Conservation (phyloP, 2,797 vertebrate species). For the Sebastes minor region DNA sequence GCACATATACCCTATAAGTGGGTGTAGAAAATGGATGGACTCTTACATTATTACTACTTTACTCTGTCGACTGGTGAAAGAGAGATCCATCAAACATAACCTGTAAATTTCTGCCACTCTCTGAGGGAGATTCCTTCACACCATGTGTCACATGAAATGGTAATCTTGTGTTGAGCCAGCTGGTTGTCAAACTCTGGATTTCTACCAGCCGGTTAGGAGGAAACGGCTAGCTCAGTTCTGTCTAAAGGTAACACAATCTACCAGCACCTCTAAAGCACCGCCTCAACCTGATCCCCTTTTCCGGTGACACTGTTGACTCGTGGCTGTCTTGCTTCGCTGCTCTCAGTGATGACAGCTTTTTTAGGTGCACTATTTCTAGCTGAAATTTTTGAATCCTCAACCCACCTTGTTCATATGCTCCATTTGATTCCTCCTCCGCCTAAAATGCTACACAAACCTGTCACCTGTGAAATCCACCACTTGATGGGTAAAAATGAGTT, state of each 20-base stretch:
- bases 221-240: neutral
- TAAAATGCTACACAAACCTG: neutral
- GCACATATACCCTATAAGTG: neutral
- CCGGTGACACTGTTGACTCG: constrained; percentile 42
- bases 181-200: neutral
- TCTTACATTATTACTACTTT: neutral
- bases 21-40: neutral
- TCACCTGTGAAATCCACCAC: neutral
- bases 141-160: neutral
- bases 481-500: neutral
- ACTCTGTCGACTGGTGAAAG: neutral
- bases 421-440: constrained; percentile 7
- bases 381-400: neutral
- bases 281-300: constrained; percentile 44
- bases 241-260: neutral
- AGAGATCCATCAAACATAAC: neutral
- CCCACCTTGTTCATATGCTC: neutral
- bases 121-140: neutral
- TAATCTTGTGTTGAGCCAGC: neutral
- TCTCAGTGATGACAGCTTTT: constrained; percentile 10
- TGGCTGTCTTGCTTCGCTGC: constrained; percentile 30
- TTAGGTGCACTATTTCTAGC: constrained; percentile 5
- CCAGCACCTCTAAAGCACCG: neutral
- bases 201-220: rapidly evolving
- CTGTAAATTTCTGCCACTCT: neutral